Base-by-base conservation (phyloP, 2,113 vertebrate genomes). In the Larimichthys crocea region DNA sequence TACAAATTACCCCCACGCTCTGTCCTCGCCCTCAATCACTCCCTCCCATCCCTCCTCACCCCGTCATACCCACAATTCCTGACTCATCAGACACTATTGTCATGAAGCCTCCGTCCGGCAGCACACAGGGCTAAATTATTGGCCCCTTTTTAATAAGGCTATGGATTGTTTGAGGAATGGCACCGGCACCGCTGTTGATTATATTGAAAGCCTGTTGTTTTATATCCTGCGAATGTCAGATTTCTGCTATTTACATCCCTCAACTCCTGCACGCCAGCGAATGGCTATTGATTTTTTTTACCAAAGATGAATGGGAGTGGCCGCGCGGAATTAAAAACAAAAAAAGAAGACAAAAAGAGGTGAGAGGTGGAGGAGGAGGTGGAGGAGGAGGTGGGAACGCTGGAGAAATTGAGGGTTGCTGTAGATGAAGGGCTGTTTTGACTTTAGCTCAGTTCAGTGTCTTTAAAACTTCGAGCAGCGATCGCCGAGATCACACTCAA, bases 231-330 rank as follows among this genome's bases (percentile, higher is more conserved):
- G 80, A 91, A 89, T 92, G 93, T 93, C 93, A 92, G 87, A 92
- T 91, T 93, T 91, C 83, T 86, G 89, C 92, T 93, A 93, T 94
- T 93, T 93, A 93, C 91, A 93, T 93, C 90, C 89, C 77, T 92
- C 89, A 84, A 84, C 79, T 82, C 63, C 82, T 1, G 63, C 83
- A 67, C 46, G 62, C 77, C 83, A 14, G 76, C 14, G 79, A 92
- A 92, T 92, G 89, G 85, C 64, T 93, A 94, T 94, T 87, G 93
- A 94, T 26, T 94, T 85, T 78, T 78, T 48, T 78, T 44, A 69
- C 67, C 73, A 29, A 40, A 90, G 92, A 93, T 83, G 72, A 90
- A 93, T 92, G 84, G 81, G 31, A 53, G 81, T 29, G 79, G 69
- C 74, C 59, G 75, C 10, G 53, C 61, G 75, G 82, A 89, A 92